phyloP scores from a whole-genome alignment of 92 coral and sea anemone genomes.

The Diadumene lineata region DNA sequence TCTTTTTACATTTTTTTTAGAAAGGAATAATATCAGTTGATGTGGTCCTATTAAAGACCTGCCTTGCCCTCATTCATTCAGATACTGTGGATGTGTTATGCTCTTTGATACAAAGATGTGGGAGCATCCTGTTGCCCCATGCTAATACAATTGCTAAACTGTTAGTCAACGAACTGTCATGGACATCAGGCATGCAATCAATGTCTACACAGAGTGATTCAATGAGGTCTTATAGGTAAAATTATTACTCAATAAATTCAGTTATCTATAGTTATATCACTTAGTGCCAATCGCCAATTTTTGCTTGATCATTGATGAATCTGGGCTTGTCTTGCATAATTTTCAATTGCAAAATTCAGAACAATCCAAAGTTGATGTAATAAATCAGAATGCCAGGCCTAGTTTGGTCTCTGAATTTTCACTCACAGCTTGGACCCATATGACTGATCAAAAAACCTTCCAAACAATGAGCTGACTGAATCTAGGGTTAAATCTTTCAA shows the following conservation, averaged over 20 bases:
- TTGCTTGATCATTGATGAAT: no score
- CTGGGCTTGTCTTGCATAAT: no score
- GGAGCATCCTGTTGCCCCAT: constrained; percentile 55
- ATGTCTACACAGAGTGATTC: constrained; percentile 11
- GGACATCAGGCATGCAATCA: constrained; percentile 36
- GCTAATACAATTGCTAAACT: constrained; percentile 37
- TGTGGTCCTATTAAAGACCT: constrained; percentile 53
- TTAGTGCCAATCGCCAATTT: no score
- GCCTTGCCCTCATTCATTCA: constrained; percentile 51
- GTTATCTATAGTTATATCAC: no score
- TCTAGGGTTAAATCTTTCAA: no score
- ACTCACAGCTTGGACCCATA: no score
- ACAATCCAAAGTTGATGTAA: no score
- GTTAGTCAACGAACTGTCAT: constrained; percentile 50
- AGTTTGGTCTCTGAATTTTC: no score
- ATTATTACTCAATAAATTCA: not conserved
- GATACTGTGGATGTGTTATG: constrained; percentile 11
- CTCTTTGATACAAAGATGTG: constrained; percentile 39
- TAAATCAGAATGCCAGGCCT: no score
- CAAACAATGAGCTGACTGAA: no score
- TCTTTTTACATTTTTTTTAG: constrained; percentile 7
- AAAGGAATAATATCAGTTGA: constrained; percentile 48
- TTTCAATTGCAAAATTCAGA: no score
- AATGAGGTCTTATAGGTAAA: constrained; percentile 42
- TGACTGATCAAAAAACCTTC: no score